phyloP scores from a whole-genome alignment of 2,888 invertebrate species.

The Lochmaea crataegi region DNA sequence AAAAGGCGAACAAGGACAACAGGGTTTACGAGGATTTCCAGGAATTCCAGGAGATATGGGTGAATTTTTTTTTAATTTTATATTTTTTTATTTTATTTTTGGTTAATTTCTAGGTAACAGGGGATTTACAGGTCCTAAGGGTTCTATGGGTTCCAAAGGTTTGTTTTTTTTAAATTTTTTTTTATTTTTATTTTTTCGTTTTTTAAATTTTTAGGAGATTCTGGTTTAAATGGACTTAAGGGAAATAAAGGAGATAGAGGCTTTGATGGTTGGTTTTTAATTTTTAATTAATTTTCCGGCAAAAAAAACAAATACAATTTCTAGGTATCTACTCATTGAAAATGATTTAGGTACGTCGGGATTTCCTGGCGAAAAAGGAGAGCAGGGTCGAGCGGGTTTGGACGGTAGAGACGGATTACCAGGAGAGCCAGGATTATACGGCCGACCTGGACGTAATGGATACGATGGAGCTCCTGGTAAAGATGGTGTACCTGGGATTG shows the following conservation, averaged over 20 bases:
- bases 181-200: conserved; percentile 20
- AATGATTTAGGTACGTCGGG: conserved; percentile 50
- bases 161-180: conserved; percentile 22
- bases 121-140: conserved; percentile 39
- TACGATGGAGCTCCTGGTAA: conserved; percentile 78
- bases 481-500: conserved; percentile 79
- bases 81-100: conserved; percentile 25
- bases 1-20: conserved; percentile 75
- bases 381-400: conserved; percentile 77
- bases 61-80: conserved; percentile 18
- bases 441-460: conserved; percentile 87
- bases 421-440: conserved; percentile 90
- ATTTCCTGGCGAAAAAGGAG: conserved; percentile 69
- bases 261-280: conserved; percentile 24
- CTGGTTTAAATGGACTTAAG: conserved; percentile 31
- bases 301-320: background rate
- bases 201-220: conserved; percentile 31
- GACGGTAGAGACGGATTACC: conserved; percentile 92
- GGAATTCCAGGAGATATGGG: conserved; percentile 71
- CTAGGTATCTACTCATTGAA: background rate
- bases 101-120: conserved; percentile 35
- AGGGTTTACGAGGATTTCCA: conserved; percentile 74
- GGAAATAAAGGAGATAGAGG: conserved; percentile 33
- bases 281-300: background rate
- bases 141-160: conserved; percentile 17